Percentiles rank a stretch among this genome's conserved stretches.
Evolutionary conservation across 1,140 invertebrate genomes (phyloP).

Genomic region (Octopus sinensis): DNA sequence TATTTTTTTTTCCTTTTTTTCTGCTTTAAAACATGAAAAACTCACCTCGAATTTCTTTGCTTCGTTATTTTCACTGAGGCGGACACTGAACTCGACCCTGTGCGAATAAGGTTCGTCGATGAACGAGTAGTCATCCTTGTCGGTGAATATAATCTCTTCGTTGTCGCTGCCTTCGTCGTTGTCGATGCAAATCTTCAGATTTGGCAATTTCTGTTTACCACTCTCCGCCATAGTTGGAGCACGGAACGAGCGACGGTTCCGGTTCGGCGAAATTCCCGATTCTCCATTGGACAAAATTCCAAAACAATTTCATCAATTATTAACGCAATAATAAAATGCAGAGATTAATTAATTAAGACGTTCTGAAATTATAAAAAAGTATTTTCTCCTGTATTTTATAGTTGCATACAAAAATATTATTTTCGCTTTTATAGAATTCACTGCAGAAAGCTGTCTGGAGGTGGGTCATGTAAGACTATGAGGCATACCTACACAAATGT

Average conservation of each 20-base stretch:
- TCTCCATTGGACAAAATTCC: too few relatives aligned
- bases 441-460: too few relatives aligned
- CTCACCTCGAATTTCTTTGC: neutral
- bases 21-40: neutral
- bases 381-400: too few relatives aligned
- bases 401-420: too few relatives aligned
- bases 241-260: neutral
- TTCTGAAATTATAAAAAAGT: too few relatives aligned
- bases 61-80: neutral
- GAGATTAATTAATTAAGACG: too few relatives aligned
- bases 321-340: too few relatives aligned
- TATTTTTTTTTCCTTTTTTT: neutral
- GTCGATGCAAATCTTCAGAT: conserved; percentile 49
- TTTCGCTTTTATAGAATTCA: too few relatives aligned
- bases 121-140: conserved; percentile 7
- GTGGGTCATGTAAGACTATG: too few relatives aligned
- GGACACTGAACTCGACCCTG: neutral
- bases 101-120: conserved; percentile 1
- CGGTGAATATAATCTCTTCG: conserved; percentile 1
- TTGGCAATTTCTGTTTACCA: conserved; percentile 36
- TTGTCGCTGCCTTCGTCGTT: conserved; percentile 38
- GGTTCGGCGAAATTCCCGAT: too few relatives aligned
- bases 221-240: conserved; percentile 28
- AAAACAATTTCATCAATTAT: too few relatives aligned
- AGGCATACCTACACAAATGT: too few relatives aligned